These are phyloP conservation scores for Mactromeris polynyma DNA, from an alignment of 2,888 invertebrate species.

Conservation along the genomic window DNA sequence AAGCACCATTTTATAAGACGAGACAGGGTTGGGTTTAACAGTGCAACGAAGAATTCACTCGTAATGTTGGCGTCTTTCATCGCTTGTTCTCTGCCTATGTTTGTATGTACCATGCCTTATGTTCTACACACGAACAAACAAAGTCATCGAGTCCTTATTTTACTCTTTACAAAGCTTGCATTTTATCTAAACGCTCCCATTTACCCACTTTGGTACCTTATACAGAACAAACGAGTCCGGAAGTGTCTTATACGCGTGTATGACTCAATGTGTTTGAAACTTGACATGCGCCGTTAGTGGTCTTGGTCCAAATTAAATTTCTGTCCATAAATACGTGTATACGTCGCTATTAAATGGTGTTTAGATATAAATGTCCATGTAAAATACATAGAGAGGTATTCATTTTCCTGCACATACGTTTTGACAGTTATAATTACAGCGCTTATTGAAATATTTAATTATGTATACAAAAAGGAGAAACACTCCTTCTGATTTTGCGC, in stretches of 20 bases:
- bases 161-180: conserved; percentile 78
- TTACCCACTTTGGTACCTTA: conserved; percentile 84
- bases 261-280: conserved; percentile 68
- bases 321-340: too few relatives aligned
- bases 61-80: conserved; percentile 83
- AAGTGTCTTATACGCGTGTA: conserved; percentile 78
- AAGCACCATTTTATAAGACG: conserved; percentile 77
- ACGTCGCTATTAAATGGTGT: too few relatives aligned
- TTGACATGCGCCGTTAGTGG: conserved; percentile 48
- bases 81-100: conserved; percentile 81
- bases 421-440: too few relatives aligned
- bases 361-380: too few relatives aligned
- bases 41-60: conserved; percentile 83
- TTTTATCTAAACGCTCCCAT: conserved; percentile 83
- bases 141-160: conserved; percentile 68
- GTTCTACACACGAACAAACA: conserved; percentile 59
- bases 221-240: conserved; percentile 83
- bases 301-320: too few relatives aligned
- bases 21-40: conserved; percentile 80
- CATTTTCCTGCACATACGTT: too few relatives aligned
- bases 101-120: conserved; percentile 80
- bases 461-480: too few relatives aligned
- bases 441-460: too few relatives aligned
- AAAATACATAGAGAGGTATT: too few relatives aligned
- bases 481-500: too few relatives aligned